Evolutionary conservation across 2,888 invertebrate species (phyloP), one percentile per base, ranked within the genome.

Genomic region (Phengaris arion): DNA sequence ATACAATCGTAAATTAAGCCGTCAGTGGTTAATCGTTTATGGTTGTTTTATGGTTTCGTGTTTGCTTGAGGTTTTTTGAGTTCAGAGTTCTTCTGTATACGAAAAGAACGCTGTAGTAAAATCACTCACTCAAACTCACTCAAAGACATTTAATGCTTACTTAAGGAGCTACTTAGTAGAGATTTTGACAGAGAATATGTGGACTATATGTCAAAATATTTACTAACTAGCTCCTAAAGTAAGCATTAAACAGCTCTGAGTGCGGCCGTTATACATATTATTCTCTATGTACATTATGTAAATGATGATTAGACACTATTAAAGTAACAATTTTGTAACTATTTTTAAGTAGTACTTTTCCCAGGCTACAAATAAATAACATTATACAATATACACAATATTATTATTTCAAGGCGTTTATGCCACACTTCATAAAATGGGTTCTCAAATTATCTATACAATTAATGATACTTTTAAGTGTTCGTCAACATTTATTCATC

Each of bases 381-480:
- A 35, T 45, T 64, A 35, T 12, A 64, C 64, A 6, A 15, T 7
- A 57, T 48, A 4, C 4, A 35, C 2, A 35, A 35, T 35, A 35
- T 4, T 35, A 54, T 13, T 54, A 13, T 64, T 45, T 64, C 7
- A 64, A 64, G 13, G 64, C 15, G 45, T 64, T 64, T 35, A 45
- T 64, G 35, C 9, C 35, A 64, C 35, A 35, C 35, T 3, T 45
- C 64, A 12, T 64, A 64, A 64, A 64, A 64, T 35, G 64, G 12
- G 12, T 45, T 64, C 64, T 59, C 22, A 59, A 22, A 59, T 59
- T 64, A 64, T 64, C 64, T 64, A 45, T 6, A 64, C 64, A 45
- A 64, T 64, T 64, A 64, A 64, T 64, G 64, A 45, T 12, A 64
- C 64, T 64, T 64, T 64, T 64, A 64, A 64, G 64, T 64, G 35